phyloP scores from a whole-genome alignment of 2,797 vertebrate species.

The Cryptoblepharus egeriae region DNA sequence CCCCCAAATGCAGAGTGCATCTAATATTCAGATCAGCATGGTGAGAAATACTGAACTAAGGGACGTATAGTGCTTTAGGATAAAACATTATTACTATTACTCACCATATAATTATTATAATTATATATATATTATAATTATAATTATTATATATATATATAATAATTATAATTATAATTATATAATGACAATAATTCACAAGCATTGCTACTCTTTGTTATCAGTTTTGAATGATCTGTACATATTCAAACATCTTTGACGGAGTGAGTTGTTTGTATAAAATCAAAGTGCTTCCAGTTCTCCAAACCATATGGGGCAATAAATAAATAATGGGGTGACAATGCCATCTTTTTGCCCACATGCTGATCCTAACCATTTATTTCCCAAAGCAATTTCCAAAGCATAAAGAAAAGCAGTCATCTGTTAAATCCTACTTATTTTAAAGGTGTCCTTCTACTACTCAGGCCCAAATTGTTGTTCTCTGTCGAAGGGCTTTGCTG shows the following conservation, averaged over 20 bases:
- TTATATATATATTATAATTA: too few relatives aligned
- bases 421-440: conserved; percentile 63
- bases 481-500: conserved; percentile 67
- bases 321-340: conserved; percentile 3
- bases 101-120: too few relatives aligned
- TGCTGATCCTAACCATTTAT: conserved; percentile 44
- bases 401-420: conserved; percentile 61
- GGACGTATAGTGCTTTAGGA: not conserved
- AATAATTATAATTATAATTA: too few relatives aligned
- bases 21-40: not conserved
- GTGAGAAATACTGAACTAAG: not conserved
- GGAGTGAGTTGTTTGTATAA: conserved; percentile 1
- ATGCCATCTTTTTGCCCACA: conserved; percentile 32
- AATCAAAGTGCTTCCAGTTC: conserved; percentile 17
- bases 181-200: too few relatives aligned
- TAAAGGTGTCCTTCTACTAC: conserved; percentile 64
- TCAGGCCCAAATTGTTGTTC: conserved; percentile 61
- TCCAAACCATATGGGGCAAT: conserved; percentile 30
- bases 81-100: not conserved
- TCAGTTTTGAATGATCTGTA: not conserved
- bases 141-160: too few relatives aligned
- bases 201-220: not conserved
- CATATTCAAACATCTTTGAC: not conserved
- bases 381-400: conserved; percentile 66
- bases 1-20: not conserved